Evolutionary conservation across 2,888 invertebrate species (phyloP), one percentile per base, ranked within the genome.

Genomic region (Allolobophora icterica): DNA sequence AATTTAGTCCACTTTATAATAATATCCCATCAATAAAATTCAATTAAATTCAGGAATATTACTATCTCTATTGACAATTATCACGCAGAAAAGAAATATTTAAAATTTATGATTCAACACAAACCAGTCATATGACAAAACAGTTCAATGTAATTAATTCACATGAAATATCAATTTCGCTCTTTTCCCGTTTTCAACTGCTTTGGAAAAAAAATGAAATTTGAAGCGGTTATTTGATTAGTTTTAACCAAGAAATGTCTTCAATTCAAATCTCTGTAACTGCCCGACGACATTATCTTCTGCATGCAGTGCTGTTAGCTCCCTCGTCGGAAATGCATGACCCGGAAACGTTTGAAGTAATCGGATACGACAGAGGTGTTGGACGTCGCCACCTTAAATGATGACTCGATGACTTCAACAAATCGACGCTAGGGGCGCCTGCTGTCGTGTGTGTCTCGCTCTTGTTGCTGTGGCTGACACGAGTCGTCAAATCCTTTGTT

Each of bases 401-500:
- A n/a, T 71, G 71, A 71, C 13, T 30, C 71, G 71, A 71, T 71
- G 71, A 71, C 71, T 71, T 71, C 71, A 71, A 71, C 71, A 71
- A 71, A 71, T 71, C 71, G 71, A 30, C n/a, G 71, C 71, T 71
- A 71, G 71, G n/a, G 24, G 71, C n/a, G 71, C 0, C 71, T n/a
- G n/a, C 11, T 3, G 52, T 52, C 8, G 42, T 17, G 42, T 52
- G 52, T 52, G 52, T 8, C n/a, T 71, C 71, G n/a, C 71, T 71
- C 71, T 71, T 71, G n/a, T n/a, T n/a, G 6, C 71, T 11, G 71
- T 71, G 71, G 71, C 8, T 30, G 71, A 71, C 30, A 71, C 71
- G 71, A 71, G 71, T 71, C 71, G 71, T 71, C 71, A 71, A 71
- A 71, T 71, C 71, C 71, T 71, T 71, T 71, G 71, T 71, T 71